A percentile compares a stretch with the other conserved stretches of the same genome.
Conservation (phyloP, 2,113 vertebrate genomes). For the Hippoglossus stenolepis region DNA sequence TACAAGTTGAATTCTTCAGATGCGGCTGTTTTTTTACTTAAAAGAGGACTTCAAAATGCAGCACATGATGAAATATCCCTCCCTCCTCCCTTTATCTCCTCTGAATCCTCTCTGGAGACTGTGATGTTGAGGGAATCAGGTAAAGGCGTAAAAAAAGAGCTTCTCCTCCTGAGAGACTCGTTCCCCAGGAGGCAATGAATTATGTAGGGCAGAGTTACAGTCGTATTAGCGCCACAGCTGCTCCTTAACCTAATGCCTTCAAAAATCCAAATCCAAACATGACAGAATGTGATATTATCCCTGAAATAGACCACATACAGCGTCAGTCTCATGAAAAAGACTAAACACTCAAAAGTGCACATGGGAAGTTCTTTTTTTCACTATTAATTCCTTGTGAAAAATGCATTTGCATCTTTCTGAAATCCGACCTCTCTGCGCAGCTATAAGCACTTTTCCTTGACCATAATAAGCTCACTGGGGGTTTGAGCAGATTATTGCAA, state of each 20-base stretch:
- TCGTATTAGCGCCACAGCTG: conserved; percentile 40
- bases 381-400: conserved; percentile 51
- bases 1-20: conserved; percentile 25
- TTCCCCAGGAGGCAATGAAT: conserved; percentile 69
- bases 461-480: conserved; percentile 79
- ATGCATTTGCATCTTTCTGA: conserved; percentile 47
- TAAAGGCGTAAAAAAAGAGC: conserved; percentile 55
- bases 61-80: conserved; percentile 44
- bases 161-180: conserved; percentile 53
- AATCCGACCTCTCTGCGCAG: conserved; percentile 53
- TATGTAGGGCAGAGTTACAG: conserved; percentile 71
- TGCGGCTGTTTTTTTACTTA: conserved; percentile 24
- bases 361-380: background rate
- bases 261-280: conserved; percentile 2
- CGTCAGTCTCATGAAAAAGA: background rate
- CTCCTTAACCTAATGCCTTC: conserved; percentile 39
- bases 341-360: background rate
- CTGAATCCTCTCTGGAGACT: conserved; percentile 64
- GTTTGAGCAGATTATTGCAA: conserved; percentile 75
- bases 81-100: background rate
- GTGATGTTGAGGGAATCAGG: conserved; percentile 54
- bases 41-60: conserved; percentile 35
- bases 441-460: conserved; percentile 77
- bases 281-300: conserved; percentile 11
- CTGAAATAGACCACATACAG: background rate